Conservation (phyloP, 2,113 vertebrate genomes). For the Neotoma lepida region DNA sequence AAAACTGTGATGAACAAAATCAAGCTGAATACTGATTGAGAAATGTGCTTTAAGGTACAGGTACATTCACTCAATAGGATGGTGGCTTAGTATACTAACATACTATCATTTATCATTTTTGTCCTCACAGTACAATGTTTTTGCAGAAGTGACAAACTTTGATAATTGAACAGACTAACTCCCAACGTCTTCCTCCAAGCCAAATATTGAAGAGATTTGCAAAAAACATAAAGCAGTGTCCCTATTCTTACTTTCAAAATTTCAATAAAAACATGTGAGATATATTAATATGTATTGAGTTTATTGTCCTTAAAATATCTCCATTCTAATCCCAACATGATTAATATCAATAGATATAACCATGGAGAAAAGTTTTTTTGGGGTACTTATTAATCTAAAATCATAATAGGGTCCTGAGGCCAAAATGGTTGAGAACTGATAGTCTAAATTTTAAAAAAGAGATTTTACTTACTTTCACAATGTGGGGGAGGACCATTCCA, state of each 20-base stretch:
- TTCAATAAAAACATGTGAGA: neutral
- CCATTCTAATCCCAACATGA: neutral
- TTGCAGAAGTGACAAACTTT: neutral
- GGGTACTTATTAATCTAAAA: conserved; percentile 21
- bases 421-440: neutral
- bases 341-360: conserved; percentile 6
- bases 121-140: neutral
- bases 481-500: neutral
- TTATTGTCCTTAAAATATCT: conserved; percentile 16
- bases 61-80: neutral
- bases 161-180: neutral
- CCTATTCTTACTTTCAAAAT: neutral
- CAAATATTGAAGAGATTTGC: conserved; percentile 32
- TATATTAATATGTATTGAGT: neutral
- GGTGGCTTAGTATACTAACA: neutral
- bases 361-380: neutral
- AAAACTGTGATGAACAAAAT: conserved; percentile 44
- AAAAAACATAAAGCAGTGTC: conserved; percentile 28
- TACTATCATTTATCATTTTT: neutral
- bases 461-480: conserved; percentile 67
- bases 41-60: conserved; percentile 19
- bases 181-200: neutral
- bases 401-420: neutral
- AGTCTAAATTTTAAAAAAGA: neutral
- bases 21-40: neutral